Conservation (phyloP, 2,113 vertebrate species). For the Riparia riparia region DNA sequence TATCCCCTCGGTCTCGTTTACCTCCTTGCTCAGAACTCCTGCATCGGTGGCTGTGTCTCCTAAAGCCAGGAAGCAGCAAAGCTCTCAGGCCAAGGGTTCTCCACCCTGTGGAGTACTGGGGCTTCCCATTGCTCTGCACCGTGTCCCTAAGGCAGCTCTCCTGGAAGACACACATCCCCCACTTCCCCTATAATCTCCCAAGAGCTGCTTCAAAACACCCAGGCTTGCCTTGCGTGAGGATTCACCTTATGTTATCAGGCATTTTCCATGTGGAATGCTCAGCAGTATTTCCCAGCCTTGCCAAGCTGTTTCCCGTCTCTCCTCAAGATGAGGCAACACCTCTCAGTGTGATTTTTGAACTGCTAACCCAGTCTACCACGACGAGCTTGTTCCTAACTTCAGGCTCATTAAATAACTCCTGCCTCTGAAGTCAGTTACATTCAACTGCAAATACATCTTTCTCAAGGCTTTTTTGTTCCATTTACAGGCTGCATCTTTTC, state of each 20-base stretch:
- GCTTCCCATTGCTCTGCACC: not conserved
- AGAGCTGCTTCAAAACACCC: not conserved
- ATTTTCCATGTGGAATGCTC: not conserved
- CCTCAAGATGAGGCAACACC: not conserved
- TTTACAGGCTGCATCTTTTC: not conserved
- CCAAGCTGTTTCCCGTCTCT: not conserved
- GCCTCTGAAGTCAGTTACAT: not conserved
- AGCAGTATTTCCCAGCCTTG: not conserved
- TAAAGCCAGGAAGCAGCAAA: not conserved
- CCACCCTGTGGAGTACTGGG: not conserved
- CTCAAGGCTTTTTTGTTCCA: not conserved
- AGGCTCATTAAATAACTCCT: not conserved
- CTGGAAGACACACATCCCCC: too few relatives aligned
- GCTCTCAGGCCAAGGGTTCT: not conserved
- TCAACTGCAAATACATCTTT: not conserved
- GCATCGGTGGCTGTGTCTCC: too few relatives aligned
- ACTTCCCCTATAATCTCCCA: rapidly evolving
- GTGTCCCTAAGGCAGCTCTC: rapidly evolving
- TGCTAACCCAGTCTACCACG: not conserved
- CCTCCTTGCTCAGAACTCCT: not conserved
- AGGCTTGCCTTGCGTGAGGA: not conserved
- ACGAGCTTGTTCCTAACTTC: not conserved
- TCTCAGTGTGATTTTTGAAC: not conserved
- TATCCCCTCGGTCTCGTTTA: not conserved
- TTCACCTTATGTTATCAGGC: too few relatives aligned